Evolutionary conservation across 2,113 vertebrate genomes (phyloP).

Genomic region (Petrocephalus microphthalmus): DNA sequence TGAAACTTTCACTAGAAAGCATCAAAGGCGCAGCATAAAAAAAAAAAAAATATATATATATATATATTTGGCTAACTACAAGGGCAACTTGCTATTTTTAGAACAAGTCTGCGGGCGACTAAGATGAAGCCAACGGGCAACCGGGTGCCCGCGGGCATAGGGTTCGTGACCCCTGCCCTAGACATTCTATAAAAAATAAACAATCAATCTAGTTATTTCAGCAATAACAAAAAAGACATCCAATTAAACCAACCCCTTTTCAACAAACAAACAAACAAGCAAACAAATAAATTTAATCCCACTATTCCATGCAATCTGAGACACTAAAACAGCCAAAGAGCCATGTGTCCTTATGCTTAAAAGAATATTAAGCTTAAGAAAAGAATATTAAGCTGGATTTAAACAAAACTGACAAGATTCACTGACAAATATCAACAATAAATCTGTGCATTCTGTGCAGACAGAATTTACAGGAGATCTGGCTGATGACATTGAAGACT

Average conservation of each 20-base stretch:
- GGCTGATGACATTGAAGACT: neutral
- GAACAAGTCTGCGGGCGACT: too few species aligned
- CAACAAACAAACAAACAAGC: neutral
- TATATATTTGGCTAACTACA: too few species aligned
- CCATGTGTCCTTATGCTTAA: neutral
- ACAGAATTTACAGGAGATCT: neutral
- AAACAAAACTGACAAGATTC: too few species aligned
- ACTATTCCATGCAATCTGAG: neutral
- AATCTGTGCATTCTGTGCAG: neutral
- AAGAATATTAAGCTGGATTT: neutral
- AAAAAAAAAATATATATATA: too few species aligned
- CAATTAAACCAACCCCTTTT: neutral
- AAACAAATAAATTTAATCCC: neutral
- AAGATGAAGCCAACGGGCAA: too few species aligned
- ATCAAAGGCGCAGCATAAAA: too few species aligned
- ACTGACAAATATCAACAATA: neutral
- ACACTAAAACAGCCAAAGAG: neutral
- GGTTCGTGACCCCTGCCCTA: too few species aligned
- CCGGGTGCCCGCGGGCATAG: too few species aligned
- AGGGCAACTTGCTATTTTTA: too few species aligned
- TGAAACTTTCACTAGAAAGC: too few species aligned
- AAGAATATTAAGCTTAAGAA: neutral
- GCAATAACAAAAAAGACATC: neutral
- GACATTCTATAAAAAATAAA: neutral
- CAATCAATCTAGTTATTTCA: neutral